These are phyloP conservation scores for Catostomus latipinnis DNA, from an alignment of 2,797 vertebrate genomes.

Conservation along the genomic window DNA sequence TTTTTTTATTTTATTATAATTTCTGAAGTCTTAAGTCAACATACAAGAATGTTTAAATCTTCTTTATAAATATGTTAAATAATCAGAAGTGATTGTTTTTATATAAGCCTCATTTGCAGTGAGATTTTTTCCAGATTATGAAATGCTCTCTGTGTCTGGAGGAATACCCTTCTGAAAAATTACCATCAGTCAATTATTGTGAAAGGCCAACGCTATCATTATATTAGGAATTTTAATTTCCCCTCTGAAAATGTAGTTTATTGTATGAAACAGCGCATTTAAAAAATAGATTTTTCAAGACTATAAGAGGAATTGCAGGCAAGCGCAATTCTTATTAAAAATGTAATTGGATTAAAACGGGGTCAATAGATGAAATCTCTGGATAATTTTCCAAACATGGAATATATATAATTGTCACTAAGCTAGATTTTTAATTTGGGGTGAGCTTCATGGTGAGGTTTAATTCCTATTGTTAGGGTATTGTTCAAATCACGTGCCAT, in stretches of 20 bases:
- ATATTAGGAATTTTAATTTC: slow-evolving; percentile 70
- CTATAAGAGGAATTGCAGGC: slow-evolving; percentile 53
- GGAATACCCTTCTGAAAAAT: slow-evolving; percentile 53
- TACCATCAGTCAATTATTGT: slow-evolving; percentile 71
- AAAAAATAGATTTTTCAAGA: slow-evolving; percentile 71
- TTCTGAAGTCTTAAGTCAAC: neutral
- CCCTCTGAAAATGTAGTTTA: slow-evolving; percentile 68
- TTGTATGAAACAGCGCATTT: slow-evolving; percentile 67
- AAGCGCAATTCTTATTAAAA: neutral
- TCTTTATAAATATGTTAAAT: slow-evolving; percentile 31
- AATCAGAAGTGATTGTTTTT: slow-evolving; percentile 24
- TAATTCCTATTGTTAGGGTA: no score
- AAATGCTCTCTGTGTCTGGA: slow-evolving; percentile 50
- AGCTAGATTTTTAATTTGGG: neutral
- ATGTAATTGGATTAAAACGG: neutral
- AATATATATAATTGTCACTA: neutral
- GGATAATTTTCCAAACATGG: neutral
- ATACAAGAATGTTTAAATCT: neutral
- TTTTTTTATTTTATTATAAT: neutral
- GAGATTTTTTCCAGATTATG: slow-evolving; percentile 46
- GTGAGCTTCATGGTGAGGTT: neutral
- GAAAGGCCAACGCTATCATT: slow-evolving; percentile 70
- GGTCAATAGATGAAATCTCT: neutral
- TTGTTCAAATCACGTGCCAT: no score
- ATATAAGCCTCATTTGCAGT: slow-evolving; percentile 32